phyloP scores from a whole-genome alignment of 2,113 vertebrate species.

The Diadophis punctatus region DNA sequence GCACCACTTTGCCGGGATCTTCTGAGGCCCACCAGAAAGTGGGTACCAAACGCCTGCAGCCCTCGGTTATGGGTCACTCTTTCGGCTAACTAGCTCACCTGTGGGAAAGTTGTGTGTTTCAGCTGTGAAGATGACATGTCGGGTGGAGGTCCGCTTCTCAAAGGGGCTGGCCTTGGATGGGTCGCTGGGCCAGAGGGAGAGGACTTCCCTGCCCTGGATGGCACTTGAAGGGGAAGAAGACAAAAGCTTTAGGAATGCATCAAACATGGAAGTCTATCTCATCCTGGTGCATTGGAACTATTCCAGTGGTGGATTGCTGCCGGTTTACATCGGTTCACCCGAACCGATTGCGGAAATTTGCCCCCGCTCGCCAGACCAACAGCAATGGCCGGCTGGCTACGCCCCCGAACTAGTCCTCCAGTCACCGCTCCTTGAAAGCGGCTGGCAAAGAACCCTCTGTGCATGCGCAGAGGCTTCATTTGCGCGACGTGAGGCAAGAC shows the following conservation, averaged over 20 bases:
- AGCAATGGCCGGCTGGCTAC: no score
- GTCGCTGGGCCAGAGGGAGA: constrained; percentile 73
- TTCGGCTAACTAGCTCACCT: constrained; percentile 60
- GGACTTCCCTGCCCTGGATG: constrained; percentile 76
- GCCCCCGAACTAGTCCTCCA: no score
- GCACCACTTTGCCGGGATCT: background rate
- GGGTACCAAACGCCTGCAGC: fast-evolving
- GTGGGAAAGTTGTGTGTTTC: constrained; percentile 96
- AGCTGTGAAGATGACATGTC: constrained; percentile 89
- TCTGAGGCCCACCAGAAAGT: background rate
- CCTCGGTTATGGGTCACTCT: fast-evolving
- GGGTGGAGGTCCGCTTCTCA: constrained; percentile 59
- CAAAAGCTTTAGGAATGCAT: background rate
- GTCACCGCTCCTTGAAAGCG: no score
- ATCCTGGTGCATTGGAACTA: background rate
- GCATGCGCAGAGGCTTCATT: no score
- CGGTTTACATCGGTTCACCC: no score
- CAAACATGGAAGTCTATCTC: background rate
- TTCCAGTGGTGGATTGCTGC: no score
- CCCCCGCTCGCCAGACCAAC: no score
- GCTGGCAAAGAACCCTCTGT: no score
- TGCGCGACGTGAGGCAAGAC: no score
- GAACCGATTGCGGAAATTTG: no score
- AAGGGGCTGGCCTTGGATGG: constrained; percentile 73
- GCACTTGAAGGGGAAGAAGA: constrained; percentile 64